A percentile compares a stretch with the other conserved stretches of the same genome.
Evolutionary conservation across 1,140 invertebrate species (phyloP).

Genomic region (Phthorimaea operculella): DNA sequence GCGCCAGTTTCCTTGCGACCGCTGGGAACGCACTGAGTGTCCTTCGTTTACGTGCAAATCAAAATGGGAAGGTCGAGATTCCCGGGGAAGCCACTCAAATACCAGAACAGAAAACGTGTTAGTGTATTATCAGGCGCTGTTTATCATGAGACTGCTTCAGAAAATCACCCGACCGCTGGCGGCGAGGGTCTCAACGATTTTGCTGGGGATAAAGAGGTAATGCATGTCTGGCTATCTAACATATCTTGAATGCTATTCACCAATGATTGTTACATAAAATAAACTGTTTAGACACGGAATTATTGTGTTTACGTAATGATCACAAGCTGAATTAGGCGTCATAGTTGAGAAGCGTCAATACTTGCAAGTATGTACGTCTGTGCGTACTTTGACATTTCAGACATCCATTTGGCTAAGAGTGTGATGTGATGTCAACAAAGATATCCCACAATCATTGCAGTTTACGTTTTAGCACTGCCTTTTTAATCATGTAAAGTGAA

Average conservation of each 20-base stretch:
- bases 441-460: not conserved
- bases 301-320: constrained; percentile 64
- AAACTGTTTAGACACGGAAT: constrained; percentile 26
- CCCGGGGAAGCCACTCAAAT: constrained; percentile 86
- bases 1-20: constrained; percentile 64
- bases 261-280: constrained; percentile 23
- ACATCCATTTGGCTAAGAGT: constrained; percentile 9
- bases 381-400: constrained; percentile 44
- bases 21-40: constrained; percentile 64
- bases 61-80: constrained; percentile 76
- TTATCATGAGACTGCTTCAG: constrained; percentile 60
- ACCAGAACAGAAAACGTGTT: constrained; percentile 83
- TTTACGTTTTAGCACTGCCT: too few species aligned
- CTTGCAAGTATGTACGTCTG: constrained; percentile 18
- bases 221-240: constrained; percentile 24
- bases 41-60: constrained; percentile 63
- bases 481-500: too few species aligned
- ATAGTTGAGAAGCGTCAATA: constrained; percentile 25
- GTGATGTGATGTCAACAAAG: constrained; percentile 39
- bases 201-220: constrained; percentile 62
- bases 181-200: constrained; percentile 55
- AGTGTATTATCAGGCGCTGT: constrained; percentile 73
- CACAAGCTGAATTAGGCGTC: constrained; percentile 36
- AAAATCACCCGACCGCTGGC: constrained; percentile 55
- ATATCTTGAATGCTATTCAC: constrained; percentile 24